These are phyloP conservation scores for Callyntrura guangdongensis DNA, from an alignment of 2,888 invertebrate genomes.

Conservation along the genomic window DNA sequence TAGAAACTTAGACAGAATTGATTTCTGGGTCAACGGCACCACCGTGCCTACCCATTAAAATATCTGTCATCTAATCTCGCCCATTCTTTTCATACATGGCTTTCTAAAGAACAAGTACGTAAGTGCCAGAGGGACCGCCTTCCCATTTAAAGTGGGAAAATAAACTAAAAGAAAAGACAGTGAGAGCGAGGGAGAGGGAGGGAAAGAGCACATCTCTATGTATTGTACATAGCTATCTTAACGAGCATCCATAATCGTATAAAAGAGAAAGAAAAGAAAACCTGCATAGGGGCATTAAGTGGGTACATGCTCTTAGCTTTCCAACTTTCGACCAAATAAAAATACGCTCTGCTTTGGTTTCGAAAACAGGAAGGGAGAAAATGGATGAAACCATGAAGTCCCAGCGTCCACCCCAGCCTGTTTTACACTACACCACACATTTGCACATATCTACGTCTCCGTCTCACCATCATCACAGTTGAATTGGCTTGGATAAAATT, in stretches of 20 bases:
- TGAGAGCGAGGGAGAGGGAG: not conserved
- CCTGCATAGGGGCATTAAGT: not conserved
- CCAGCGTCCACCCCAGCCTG: not conserved
- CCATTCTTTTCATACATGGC: not conserved
- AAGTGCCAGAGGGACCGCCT: conserved; percentile 54
- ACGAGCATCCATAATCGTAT: conserved; percentile 54
- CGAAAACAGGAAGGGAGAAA: not conserved
- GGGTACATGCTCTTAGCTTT: not conserved
- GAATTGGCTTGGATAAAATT: conserved; percentile 11
- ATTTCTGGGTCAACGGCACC: conserved; percentile 67
- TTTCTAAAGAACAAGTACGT: not conserved
- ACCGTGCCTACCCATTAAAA: conserved; percentile 52
- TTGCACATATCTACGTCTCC: too few species aligned
- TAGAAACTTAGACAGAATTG: conserved; percentile 47
- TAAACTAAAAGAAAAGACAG: conserved; percentile 29
- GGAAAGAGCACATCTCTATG: not conserved
- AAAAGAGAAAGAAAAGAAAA: conserved; percentile 36
- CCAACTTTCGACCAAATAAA: not conserved
- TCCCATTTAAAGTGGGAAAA: conserved; percentile 42
- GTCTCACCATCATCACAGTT: not conserved
- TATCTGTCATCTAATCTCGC: conserved; percentile 56
- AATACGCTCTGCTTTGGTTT: not conserved
- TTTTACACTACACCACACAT: not conserved
- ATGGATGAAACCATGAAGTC: not conserved
- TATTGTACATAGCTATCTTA: conserved; percentile 54